Percentiles rank a stretch among this genome's conserved stretches.
Evolutionary conservation across 2,113 vertebrate species (phyloP).

Genomic region (Rhinoptilus africanus): DNA sequence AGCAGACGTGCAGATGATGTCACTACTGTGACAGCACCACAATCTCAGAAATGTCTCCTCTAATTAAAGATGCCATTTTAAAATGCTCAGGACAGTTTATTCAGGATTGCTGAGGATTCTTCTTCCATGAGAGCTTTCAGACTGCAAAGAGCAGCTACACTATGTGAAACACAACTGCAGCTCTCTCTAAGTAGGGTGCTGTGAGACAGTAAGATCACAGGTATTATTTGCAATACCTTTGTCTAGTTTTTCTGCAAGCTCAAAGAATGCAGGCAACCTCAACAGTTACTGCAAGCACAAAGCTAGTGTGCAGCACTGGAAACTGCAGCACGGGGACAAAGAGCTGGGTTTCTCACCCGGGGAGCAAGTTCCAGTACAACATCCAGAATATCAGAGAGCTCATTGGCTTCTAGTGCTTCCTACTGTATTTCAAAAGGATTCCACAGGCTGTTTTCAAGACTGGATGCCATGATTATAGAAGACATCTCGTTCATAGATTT

Average conservation of each 20-base stretch:
- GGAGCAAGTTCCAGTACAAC: background rate
- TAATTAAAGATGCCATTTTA: background rate
- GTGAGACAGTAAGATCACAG: background rate
- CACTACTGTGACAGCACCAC: background rate
- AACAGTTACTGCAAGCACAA: background rate
- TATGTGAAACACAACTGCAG: background rate
- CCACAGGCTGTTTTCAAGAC: background rate
- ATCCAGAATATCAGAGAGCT: background rate
- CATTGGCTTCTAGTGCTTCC: background rate
- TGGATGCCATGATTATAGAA: background rate
- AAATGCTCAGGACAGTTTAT: background rate
- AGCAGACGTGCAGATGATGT: background rate
- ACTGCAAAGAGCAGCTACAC: background rate
- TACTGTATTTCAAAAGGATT: background rate
- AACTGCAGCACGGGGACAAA: background rate
- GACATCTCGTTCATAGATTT: background rate
- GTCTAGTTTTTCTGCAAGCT: background rate
- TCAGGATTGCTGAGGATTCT: background rate
- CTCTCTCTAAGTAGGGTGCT: background rate
- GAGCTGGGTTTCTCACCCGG: background rate
- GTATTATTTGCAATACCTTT: background rate
- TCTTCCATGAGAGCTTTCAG: background rate
- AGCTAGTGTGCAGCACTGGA: background rate
- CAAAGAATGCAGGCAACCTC: background rate
- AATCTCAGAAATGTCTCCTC: background rate